Conservation (phyloP, 2,797 vertebrate genomes). For the Sphenopsis melanotis region DNA sequence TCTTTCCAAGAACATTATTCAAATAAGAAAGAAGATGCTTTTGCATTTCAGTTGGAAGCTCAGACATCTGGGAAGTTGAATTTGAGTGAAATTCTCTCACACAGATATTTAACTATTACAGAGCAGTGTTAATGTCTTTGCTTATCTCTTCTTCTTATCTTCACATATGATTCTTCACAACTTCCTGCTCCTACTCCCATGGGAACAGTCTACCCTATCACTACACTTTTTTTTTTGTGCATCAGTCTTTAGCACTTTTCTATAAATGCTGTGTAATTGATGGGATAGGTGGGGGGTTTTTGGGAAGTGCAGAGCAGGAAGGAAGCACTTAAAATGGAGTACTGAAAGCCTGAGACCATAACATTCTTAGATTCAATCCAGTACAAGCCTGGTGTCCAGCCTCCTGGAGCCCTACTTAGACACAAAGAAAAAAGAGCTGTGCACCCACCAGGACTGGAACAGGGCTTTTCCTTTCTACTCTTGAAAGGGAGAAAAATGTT, state of each 20-base stretch:
- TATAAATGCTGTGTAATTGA: neutral
- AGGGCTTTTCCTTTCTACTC: neutral
- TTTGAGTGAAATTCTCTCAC: neutral
- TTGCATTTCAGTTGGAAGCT: neutral
- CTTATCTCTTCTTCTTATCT: neutral
- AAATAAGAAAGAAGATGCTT: neutral
- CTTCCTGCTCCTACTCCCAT: neutral
- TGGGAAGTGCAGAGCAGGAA: neutral
- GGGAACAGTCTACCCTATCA: neutral
- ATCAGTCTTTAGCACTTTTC: neutral
- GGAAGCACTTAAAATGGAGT: neutral
- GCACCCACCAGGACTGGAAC: neutral
- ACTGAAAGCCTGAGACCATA: neutral
- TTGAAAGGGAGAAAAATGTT: neutral
- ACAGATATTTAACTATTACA: neutral
- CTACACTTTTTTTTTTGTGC: fast-evolving
- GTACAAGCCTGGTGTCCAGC: neutral
- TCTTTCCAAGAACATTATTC: neutral
- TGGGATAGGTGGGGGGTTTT: fast-evolving
- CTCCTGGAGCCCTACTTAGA: neutral
- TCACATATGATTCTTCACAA: neutral
- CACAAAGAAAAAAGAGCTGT: neutral
- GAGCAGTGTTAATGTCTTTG: neutral
- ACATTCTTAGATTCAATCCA: neutral
- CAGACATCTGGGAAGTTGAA: neutral